Percentiles rank a stretch among this genome's conserved stretches.
Evolutionary conservation across 1,140 invertebrate genomes (phyloP).

Genomic region (Platyura marginata): DNA sequence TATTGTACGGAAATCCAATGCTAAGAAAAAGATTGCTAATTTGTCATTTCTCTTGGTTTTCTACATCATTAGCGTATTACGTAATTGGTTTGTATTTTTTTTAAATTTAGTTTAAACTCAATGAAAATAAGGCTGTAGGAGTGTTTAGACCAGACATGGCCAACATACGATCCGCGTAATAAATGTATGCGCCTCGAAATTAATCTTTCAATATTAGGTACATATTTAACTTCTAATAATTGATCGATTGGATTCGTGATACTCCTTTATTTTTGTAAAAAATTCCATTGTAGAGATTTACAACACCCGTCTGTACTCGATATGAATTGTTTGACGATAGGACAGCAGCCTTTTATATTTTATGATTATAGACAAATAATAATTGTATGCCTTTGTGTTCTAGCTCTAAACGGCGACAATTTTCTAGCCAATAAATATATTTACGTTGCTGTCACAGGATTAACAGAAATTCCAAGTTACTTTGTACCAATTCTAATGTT

Average conservation of each 20-base stretch:
- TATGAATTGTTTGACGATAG: no score
- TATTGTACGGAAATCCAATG: neutral
- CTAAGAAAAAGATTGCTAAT: conserved; percentile 7
- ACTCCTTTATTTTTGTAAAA: no score
- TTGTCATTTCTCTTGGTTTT: conserved; percentile 26
- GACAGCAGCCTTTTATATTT: no score
- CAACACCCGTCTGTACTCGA: no score
- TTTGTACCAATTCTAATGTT: conserved; percentile 27
- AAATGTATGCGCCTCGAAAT: neutral
- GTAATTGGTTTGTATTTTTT: conserved; percentile 12
- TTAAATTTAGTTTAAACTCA: neutral
- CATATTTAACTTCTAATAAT: neutral
- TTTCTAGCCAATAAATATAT: conserved; percentile 27
- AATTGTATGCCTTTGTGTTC: no score
- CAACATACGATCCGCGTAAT: neutral
- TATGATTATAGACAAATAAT: no score
- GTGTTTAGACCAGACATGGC: neutral
- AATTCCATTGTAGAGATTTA: no score
- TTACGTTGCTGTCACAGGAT: conserved; percentile 26
- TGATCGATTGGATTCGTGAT: no score
- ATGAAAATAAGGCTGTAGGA: neutral
- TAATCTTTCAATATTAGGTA: no score
- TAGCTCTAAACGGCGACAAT: conserved; percentile 30
- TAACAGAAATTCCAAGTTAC: conserved; percentile 31
- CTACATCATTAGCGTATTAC: conserved; percentile 30